phyloP scores from a whole-genome alignment of 2,113 vertebrate genomes.

The Aphelocoma coerulescens region DNA sequence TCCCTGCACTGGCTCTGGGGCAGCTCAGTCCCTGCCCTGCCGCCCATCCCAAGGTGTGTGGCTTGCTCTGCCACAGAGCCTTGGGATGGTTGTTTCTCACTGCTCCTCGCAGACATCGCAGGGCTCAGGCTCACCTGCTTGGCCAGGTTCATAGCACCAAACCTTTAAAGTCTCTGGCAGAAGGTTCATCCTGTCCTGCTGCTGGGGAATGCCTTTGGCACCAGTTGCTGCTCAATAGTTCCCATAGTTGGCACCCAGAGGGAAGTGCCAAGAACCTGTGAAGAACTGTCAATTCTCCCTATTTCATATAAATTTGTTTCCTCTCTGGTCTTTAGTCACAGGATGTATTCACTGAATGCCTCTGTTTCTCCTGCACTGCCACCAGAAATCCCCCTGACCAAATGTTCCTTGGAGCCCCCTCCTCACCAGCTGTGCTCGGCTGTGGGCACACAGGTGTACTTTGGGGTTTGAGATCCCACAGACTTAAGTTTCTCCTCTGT shows the following conservation, averaged over 20 bases:
- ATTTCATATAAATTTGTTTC: rapidly evolving
- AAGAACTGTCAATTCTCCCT: not conserved
- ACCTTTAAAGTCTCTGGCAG: not conserved
- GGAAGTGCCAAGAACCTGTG: not conserved
- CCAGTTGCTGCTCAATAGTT: not conserved
- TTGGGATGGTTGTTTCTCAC: not conserved
- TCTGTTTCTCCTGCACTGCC: not conserved
- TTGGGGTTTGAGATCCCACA: not conserved
- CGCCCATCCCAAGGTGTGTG: not conserved
- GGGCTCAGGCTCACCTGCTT: not conserved
- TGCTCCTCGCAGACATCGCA: too few species aligned
- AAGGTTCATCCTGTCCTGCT: not conserved
- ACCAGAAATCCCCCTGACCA: not conserved
- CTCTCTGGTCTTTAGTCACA: too few species aligned
- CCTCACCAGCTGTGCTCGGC: not conserved
- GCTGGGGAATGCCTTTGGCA: not conserved
- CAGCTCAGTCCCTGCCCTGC: not conserved
- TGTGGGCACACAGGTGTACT: too few species aligned
- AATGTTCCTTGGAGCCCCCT: not conserved
- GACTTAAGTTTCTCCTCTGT: not conserved
- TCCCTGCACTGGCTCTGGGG: rapidly evolving
- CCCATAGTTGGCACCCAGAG: not conserved
- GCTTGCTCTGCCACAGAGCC: not conserved
- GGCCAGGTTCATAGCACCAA: rapidly evolving
- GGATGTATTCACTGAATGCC: not conserved